Evolutionary conservation across 2,888 invertebrate genomes (phyloP), one percentile per base, ranked within the genome.

Genomic region (Gandaritis pyraliata): DNA sequence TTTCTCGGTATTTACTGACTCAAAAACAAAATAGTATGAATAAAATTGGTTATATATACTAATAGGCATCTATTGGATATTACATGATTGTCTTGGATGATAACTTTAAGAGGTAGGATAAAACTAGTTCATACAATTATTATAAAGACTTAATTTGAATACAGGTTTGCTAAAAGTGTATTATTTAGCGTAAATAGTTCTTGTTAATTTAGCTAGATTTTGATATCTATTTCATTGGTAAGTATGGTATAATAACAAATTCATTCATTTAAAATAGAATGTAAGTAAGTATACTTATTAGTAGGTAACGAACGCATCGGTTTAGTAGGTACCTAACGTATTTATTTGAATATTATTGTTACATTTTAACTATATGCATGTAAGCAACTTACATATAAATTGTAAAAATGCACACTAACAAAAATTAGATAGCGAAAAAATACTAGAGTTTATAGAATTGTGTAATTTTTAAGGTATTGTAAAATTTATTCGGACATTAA

Each of bases 321-420:
- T 50, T 38, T 58, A 56, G 33, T 48, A 11, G 38, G 29, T n/a
- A n/a, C n/a, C n/a, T n/a, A n/a, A n/a, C n/a, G 33, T 58, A 62
- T 62, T 46, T 58, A 64, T 59, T 48, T 43, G 47, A 59, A 59
- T 64, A 59, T 56, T 11, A 58, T 54, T 58, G 51, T 55, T 55
- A 55, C 3, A 36, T 36, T 23, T 48, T 43, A 38, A 48, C 18
- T 50, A 33, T 49, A n/a, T 16, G 18, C 29, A 61, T 62, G 64
- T 66, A 65, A 66, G 68, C 39, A 63, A 69, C 60, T 64, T 68
- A 68, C 60, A 66, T 64, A 61, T 43, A 56, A 59, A 61, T 64
- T 55, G 58, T 53, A 43, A 48, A 60, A 66, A 66, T 62, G 68
- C 70, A 68, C 70, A 70, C 58, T 64, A 61, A 64, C 54, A 60